These are phyloP conservation scores for Parazoanthus swiftii DNA, from an alignment of 92 coral and sea anemone genomes.

Conservation along the genomic window DNA sequence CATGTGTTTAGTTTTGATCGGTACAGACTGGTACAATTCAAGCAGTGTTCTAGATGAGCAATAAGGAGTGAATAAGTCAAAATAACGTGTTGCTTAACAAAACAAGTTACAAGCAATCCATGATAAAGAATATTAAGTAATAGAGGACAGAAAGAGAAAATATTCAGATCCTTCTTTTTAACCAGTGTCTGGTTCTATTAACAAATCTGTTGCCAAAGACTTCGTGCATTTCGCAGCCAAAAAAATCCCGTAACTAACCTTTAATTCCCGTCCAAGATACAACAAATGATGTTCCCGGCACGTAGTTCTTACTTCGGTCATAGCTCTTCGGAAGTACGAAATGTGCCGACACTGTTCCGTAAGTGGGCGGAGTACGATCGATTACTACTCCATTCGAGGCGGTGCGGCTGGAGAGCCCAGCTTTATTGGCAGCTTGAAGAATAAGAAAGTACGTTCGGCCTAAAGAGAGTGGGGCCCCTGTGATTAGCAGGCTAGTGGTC, in stretches of 20 bases:
- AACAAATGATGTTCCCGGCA: constrained; percentile 72
- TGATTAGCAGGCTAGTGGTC: constrained; percentile 38
- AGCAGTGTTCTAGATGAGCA: neutral
- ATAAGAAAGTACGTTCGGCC: constrained; percentile 83
- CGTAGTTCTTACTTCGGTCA: constrained; percentile 82
- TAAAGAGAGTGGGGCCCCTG: constrained; percentile 53
- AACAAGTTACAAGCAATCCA: neutral
- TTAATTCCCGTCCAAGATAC: constrained; percentile 90
- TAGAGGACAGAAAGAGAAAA: neutral
- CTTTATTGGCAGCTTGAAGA: constrained; percentile 66
- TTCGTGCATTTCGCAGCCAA: neutral
- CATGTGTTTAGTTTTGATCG: no score
- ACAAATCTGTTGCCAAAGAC: neutral
- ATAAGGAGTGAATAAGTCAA: no score
- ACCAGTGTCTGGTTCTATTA: neutral
- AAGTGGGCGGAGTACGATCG: constrained; percentile 86
- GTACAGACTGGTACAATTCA: no score
- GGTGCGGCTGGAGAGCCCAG: constrained; percentile 66
- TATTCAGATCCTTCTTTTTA: no score
- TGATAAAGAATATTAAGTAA: neutral
- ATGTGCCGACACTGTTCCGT: constrained; percentile 78
- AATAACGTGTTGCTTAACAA: neutral
- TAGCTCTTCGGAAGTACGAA: constrained; percentile 79
- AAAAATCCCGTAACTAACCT: neutral
- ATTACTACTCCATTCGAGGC: constrained; percentile 88